These are phyloP conservation scores for Hyaena hyaena DNA, from an alignment of 2,113 vertebrate species.

Conservation along the genomic window DNA sequence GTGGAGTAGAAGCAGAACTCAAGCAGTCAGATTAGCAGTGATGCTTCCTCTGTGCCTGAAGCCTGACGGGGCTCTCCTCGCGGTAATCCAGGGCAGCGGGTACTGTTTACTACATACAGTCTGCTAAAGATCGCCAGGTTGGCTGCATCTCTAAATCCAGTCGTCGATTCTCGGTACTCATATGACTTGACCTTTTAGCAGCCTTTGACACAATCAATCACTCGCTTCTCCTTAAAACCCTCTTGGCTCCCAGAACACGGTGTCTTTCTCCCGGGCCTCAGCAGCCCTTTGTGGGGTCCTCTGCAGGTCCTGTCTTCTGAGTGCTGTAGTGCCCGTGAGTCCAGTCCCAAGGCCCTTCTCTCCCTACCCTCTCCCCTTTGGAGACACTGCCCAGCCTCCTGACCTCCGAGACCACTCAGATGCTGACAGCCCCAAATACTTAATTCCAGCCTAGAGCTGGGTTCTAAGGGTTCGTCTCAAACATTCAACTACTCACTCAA, in stretches of 20 bases:
- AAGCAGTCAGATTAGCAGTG: background rate
- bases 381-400: background rate
- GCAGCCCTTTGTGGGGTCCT: background rate
- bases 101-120: background rate
- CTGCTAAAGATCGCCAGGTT: background rate
- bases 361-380: background rate
- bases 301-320: background rate
- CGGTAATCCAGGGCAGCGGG: background rate
- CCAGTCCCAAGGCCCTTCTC: background rate
- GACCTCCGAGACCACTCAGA: background rate
- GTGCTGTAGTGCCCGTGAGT: background rate
- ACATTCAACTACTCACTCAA: background rate
- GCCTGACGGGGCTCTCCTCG: background rate
- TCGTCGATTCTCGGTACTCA: background rate
- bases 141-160: background rate
- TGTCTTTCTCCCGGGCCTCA: background rate
- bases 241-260: background rate
- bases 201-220: background rate
- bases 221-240: background rate
- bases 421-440: background rate
- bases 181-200: background rate
- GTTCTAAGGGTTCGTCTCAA: background rate
- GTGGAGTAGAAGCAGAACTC: background rate
- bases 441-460: background rate
- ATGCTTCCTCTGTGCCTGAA: background rate